phyloP scores from a whole-genome alignment of 2,888 invertebrate genomes.

The Prosopocoilus inquinatus region DNA sequence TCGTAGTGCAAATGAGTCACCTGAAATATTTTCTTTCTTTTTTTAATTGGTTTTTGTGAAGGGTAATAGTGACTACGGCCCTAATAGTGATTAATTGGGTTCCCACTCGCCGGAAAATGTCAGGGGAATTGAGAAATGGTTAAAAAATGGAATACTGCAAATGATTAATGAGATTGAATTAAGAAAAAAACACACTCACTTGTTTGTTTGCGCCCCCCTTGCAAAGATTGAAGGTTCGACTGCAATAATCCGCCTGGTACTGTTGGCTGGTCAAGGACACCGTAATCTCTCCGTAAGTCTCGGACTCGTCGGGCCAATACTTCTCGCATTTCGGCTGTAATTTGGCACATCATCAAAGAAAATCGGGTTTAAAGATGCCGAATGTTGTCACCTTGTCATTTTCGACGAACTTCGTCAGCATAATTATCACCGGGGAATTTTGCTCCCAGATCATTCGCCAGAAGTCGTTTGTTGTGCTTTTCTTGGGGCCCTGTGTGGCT shows the following conservation, averaged over 20 bases:
- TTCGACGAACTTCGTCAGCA: conserved; percentile 49
- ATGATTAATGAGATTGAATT: neutral
- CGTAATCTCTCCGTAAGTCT: too few relatives aligned
- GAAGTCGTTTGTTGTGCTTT: conserved; percentile 48
- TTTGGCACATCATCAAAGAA: neutral
- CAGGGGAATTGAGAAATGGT: too few relatives aligned
- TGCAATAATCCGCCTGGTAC: neutral
- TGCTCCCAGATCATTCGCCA: conserved; percentile 54
- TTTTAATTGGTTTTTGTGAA: too few relatives aligned
- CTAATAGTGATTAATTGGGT: too few relatives aligned
- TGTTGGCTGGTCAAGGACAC: too few relatives aligned
- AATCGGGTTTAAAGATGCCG: conserved; percentile 29
- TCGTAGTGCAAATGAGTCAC: neutral
- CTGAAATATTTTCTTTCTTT: neutral
- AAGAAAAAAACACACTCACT: neutral
- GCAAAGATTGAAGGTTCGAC: neutral
- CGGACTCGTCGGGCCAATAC: neutral
- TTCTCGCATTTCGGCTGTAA: neutral
- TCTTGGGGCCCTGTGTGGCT: conserved; percentile 47
- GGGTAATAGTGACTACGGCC: too few relatives aligned
- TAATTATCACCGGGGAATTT: conserved; percentile 45
- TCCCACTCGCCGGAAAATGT: too few relatives aligned
- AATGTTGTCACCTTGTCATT: conserved; percentile 43
- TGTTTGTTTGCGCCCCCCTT: neutral
- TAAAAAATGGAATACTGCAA: neutral